These are phyloP conservation scores for Anguilla obscura DNA, from an alignment of 2,797 vertebrate species.

Conservation along the genomic window DNA sequence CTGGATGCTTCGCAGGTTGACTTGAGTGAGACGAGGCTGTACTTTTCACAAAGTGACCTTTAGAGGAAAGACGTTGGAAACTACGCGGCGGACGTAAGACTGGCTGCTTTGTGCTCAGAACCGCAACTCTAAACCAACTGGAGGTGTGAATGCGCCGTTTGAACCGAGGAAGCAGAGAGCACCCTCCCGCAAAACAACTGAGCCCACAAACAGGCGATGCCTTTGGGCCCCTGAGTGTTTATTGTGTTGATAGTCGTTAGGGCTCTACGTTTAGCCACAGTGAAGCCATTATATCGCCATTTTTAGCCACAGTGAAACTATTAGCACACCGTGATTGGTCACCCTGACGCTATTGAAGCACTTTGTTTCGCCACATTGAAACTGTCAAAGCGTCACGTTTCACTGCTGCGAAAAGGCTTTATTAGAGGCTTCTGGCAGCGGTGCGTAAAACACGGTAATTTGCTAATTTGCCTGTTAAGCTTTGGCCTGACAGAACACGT, in stretches of 20 bases:
- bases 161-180: too few species aligned
- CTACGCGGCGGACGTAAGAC: not conserved
- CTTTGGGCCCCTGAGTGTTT: too few species aligned
- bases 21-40: not conserved
- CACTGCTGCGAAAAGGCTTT: not conserved
- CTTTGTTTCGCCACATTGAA: not conserved
- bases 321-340: not conserved
- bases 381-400: not conserved
- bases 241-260: too few species aligned
- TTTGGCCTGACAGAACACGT: not conserved
- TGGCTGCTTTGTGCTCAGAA: not conserved
- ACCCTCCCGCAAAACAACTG: too few species aligned
- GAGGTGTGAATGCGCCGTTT: not conserved
- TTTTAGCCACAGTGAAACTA: conserved; percentile 1
- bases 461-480: not conserved
- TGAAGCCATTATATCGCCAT: not conserved
- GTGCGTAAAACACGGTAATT: not conserved
- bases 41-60: not conserved
- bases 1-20: not conserved
- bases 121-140: not conserved
- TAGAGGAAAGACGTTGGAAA: not conserved
- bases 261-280: not conserved
- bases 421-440: not conserved
- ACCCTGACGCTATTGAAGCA: not conserved
- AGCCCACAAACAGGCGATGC: too few species aligned